Evolutionary conservation across 2,113 vertebrate genomes (phyloP), one percentile per base, ranked within the genome.

Genomic region (Astatotilapia flaviijosephi): DNA sequence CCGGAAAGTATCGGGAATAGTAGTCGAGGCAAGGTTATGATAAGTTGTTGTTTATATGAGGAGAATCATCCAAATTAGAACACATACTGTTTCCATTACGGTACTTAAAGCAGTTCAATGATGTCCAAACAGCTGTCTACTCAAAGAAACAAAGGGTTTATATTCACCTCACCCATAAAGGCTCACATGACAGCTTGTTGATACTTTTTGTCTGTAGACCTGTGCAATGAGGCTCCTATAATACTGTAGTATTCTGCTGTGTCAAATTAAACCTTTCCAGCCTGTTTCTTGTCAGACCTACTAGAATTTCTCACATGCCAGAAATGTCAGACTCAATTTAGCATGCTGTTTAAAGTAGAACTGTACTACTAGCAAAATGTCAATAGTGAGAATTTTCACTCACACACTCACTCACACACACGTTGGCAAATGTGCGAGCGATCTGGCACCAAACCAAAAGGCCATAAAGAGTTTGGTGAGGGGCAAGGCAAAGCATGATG

Each of bases 401-500:
- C 26, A 3, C 6, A n/a, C 26, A 49, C 53, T 3, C 28, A 45
- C 31, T 26, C 23, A 26, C 23, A 49, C n/a, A 7, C 33, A 14
- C 54, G 83, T 92, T 95, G 95, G 94, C 95, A 95, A 93, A 91
- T 60, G 55, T n/a, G 55, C 80, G 86, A 84, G 83, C 85, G 89
- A 90, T 86, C 90, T 93, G 93, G 94, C 94, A 62, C 83, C 37
- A 68, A 84, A 93, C 84, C 88, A 87, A 88, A 88, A 89, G 85
- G 91, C 91, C 93, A 94, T 94, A 89, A 96, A 96, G 90, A 90
- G 79, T 90, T 88, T 88, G 90, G 87, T 87, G 83, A 80, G 83
- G 79, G 89, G 82, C 70, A 37, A 85, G 70, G 93, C 93, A 94
- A 94, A 91, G 94, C 94, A 95, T 95, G 91, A 94, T 96, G 96